Evolutionary conservation across 2,113 vertebrate genomes (phyloP), one percentile per base, ranked within the genome.

Genomic region (Dromiciops gliroides): DNA sequence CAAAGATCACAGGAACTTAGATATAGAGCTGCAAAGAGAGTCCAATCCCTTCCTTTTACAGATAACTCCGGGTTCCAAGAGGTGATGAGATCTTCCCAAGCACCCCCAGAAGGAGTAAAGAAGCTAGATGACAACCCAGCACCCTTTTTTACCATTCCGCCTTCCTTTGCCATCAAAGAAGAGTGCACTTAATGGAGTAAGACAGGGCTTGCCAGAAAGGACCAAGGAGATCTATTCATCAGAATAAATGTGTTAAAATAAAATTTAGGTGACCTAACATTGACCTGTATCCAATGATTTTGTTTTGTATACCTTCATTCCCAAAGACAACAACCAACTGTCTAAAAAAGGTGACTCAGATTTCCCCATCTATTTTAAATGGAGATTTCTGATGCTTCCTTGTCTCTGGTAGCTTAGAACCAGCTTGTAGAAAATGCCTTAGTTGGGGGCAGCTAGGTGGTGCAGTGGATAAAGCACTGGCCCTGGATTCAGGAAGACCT

Each of bases 401-500:
- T n/a, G 28, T 37, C 51, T 16, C 90, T 92, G n/a, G 47, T 95
- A 48, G 53, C 67, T 96, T 56, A 50, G 91, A 31, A 89, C 31
- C 89, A 93, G 23, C 12, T 49, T 94, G 28, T 25, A 94, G n/a
- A 89, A 95, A 94, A 92, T 25, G 23, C 60, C 23, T 44, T n/a
- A n/a, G n/a, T n/a, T n/a, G n/a, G n/a, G n/a, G n/a, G n/a, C n/a
- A n/a, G n/a, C n/a, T n/a, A n/a, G n/a, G n/a, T n/a, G n/a, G n/a
- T n/a, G n/a, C n/a, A n/a, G n/a, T n/a, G n/a, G n/a, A n/a, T n/a
- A n/a, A n/a, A n/a, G n/a, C n/a, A n/a, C n/a, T n/a, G n/a, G n/a
- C n/a, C n/a, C n/a, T n/a, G n/a, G n/a, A n/a, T n/a, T n/a, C n/a
- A n/a, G n/a, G n/a, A n/a, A n/a, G n/a, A n/a, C n/a, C n/a, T n/a